These are phyloP conservation scores for Hydrophis major DNA, from an alignment of 2,797 vertebrate genomes.

Conservation along the genomic window DNA sequence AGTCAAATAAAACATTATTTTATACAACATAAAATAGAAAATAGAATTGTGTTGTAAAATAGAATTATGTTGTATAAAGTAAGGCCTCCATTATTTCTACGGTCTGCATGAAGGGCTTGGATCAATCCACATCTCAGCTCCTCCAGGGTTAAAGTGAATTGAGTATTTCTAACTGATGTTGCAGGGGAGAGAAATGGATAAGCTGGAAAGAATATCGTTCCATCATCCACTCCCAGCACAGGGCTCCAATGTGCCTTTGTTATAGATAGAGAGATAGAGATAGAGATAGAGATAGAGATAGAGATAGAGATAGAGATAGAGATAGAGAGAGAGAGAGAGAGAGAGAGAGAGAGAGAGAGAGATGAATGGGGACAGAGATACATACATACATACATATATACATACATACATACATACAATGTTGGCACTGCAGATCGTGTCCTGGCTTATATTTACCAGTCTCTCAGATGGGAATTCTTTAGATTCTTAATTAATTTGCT, in stretches of 20 bases:
- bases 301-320: not conserved
- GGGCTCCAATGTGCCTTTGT: not conserved
- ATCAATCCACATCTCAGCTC: not conserved
- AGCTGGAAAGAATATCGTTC: not conserved
- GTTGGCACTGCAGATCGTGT: not conserved
- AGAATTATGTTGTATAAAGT: no score
- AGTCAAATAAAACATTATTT: no score
- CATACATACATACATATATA: no score
- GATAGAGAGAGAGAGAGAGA: not conserved
- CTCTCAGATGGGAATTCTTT: constrained; percentile 8
- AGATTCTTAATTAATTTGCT: constrained; percentile 37
- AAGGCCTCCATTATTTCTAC: not conserved
- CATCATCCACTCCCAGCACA: not conserved
- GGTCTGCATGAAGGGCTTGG: not conserved
- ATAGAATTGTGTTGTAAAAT: no score
- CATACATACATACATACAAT: not conserved
- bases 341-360: no score
- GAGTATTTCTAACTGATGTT: constrained; percentile 20
- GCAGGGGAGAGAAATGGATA: constrained; percentile 24
- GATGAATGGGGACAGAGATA: no score
- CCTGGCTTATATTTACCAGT: constrained; percentile 4
- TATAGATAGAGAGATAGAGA: not conserved
- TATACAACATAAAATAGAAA: no score
- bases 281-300: no score
- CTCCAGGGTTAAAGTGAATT: not conserved